These are phyloP conservation scores for Tetragnatha montana DNA, from an alignment of 2,888 invertebrate genomes.

Conservation along the genomic window DNA sequence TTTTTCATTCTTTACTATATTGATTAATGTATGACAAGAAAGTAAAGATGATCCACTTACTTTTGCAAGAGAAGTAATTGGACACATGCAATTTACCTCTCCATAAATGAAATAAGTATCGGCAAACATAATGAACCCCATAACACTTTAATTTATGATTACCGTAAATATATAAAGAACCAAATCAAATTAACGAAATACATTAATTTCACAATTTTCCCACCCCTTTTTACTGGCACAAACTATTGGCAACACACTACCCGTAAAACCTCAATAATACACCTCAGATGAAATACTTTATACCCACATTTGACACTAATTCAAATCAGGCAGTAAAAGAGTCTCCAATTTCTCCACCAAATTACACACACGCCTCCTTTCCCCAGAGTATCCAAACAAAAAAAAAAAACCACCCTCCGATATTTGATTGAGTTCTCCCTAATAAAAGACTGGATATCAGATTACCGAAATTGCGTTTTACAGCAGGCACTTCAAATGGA, in stretches of 20 bases:
- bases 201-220: too few species aligned
- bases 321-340: neutral
- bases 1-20: too few species aligned
- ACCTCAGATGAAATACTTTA: neutral
- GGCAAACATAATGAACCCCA: too few species aligned
- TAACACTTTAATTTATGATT: too few species aligned
- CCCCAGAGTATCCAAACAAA: neutral
- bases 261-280: neutral
- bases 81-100: too few species aligned
- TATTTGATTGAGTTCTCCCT: neutral
- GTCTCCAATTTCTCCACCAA: neutral
- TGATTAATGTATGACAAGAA: too few species aligned
- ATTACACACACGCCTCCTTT: neutral
- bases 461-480: slow-evolving; percentile 1
- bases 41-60: too few species aligned
- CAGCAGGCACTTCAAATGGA: neutral
- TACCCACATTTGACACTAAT: neutral
- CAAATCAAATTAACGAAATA: too few species aligned
- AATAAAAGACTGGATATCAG: neutral
- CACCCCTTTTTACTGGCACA: neutral
- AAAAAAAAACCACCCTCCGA: neutral
- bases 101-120: too few species aligned
- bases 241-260: neutral
- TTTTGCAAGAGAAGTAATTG: too few species aligned
- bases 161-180: too few species aligned